A percentile compares a stretch with the other conserved stretches of the same genome.
phyloP scores from a whole-genome alignment of 2,113 vertebrate genomes.

The Tragulus kanchil region DNA sequence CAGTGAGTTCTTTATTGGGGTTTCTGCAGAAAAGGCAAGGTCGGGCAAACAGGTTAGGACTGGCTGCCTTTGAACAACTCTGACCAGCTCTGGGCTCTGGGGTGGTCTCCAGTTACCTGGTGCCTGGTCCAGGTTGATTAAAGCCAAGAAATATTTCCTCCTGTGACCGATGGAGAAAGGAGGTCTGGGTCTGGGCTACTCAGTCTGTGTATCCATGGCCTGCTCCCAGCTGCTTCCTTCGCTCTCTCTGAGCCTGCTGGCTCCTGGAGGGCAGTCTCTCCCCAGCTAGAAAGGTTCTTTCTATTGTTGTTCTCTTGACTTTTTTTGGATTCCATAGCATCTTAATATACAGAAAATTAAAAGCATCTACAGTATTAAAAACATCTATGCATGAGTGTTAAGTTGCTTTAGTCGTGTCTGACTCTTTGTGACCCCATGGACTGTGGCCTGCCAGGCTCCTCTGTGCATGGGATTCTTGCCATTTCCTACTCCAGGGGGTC shows the following conservation, averaged over 20 bases:
- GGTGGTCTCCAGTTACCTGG: too few relatives aligned
- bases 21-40: not conserved
- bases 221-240: not conserved
- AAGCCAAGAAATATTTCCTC: not conserved
- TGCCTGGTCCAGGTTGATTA: not conserved
- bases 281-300: not conserved
- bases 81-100: not conserved
- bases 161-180: not conserved
- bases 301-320: not conserved
- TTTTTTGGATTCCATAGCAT: not conserved
- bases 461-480: too few relatives aligned
- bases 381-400: too few relatives aligned
- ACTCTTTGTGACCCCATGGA: too few relatives aligned
- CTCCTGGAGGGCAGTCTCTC: not conserved
- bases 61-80: not conserved
- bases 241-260: not conserved
- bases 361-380: not conserved
- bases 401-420: too few relatives aligned
- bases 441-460: too few relatives aligned
- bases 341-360: not conserved
- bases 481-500: too few relatives aligned
- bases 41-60: fast-evolving
- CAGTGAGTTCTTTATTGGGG: not conserved
- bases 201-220: not conserved
- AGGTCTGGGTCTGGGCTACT: not conserved